Percentiles rank a stretch among this genome's conserved stretches.
Evolutionary conservation across 1,140 invertebrate species (phyloP).

Genomic region (Xylocopa sonorina): DNA sequence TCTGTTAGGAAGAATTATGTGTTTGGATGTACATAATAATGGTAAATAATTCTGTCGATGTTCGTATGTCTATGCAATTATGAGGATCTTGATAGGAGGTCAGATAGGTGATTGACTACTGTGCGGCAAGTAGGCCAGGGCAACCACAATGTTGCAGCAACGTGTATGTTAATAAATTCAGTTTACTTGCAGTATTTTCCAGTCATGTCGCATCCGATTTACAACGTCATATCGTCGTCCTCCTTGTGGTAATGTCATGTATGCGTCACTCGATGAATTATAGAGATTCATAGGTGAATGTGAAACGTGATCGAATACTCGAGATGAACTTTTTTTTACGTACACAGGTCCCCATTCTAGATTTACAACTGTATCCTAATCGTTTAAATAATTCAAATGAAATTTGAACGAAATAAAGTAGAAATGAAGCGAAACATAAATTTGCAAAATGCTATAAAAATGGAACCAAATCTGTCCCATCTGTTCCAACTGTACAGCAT

Average conservation of each 20-base stretch:
- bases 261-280: no score
- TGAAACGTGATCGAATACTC: no score
- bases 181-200: constrained; percentile 3
- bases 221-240: no score
- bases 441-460: constrained; percentile 15
- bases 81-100: constrained; percentile 2
- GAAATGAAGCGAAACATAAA: no score
- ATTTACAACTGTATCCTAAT: not conserved
- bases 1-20: not conserved
- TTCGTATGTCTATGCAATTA: not conserved
- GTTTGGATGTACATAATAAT: not conserved
- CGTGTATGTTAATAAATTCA: constrained; percentile 19
- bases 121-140: constrained; percentile 25
- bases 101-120: constrained; percentile 6
- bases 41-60: not conserved
- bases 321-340: no score
- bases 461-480: constrained; percentile 72
- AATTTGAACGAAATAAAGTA: not conserved
- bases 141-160: constrained; percentile 6
- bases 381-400: not conserved
- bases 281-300: no score
- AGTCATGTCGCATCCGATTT: no score
- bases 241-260: no score
- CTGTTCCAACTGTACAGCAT: constrained; percentile 65
- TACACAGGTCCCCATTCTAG: not conserved